phyloP scores from a whole-genome alignment of 2,113 vertebrate genomes.

The Rhinogobius similis region DNA sequence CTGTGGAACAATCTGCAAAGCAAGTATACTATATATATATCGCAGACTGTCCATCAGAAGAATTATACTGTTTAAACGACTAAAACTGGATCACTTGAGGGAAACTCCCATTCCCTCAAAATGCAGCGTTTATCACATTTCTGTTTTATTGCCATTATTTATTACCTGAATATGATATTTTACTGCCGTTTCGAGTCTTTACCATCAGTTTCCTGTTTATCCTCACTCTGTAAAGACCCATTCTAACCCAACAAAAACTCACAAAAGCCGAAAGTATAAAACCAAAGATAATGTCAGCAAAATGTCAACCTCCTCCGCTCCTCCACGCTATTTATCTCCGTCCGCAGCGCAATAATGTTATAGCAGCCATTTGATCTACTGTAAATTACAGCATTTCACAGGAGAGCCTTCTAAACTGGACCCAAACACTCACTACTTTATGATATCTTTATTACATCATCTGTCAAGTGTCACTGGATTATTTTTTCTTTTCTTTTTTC shows the following conservation, averaged over 20 bases:
- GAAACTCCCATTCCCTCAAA: too few relatives aligned
- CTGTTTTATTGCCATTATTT: too few relatives aligned
- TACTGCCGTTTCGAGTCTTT: not conserved
- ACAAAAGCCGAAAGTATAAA: not conserved
- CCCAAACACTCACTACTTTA: slow-evolving; percentile 5
- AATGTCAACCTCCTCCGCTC: not conserved
- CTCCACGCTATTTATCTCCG: slow-evolving; percentile 1
- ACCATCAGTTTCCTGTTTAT: not conserved
- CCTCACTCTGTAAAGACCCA: not conserved
- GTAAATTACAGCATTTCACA: not conserved
- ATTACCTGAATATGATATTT: not conserved
- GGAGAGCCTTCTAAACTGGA: not conserved
- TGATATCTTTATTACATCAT: slow-evolving; percentile 24
- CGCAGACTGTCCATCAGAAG: too few relatives aligned
- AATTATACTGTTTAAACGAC: too few relatives aligned
- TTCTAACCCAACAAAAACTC: slow-evolving; percentile 9
- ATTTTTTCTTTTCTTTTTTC: slow-evolving; percentile 12
- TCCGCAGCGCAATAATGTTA: slow-evolving; percentile 9
- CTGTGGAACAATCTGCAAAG: too few relatives aligned
- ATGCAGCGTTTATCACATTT: too few relatives aligned
- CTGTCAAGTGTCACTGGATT: slow-evolving; percentile 22
- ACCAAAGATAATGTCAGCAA: slow-evolving; percentile 5
- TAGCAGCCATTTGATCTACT: not conserved
- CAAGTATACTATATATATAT: too few relatives aligned
- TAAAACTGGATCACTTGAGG: too few relatives aligned